A percentile compares a stretch with the other conserved stretches of the same genome.
These are phyloP conservation scores for Henicopernis longicauda DNA, from an alignment of 2,113 vertebrate genomes.

Conservation along the genomic window DNA sequence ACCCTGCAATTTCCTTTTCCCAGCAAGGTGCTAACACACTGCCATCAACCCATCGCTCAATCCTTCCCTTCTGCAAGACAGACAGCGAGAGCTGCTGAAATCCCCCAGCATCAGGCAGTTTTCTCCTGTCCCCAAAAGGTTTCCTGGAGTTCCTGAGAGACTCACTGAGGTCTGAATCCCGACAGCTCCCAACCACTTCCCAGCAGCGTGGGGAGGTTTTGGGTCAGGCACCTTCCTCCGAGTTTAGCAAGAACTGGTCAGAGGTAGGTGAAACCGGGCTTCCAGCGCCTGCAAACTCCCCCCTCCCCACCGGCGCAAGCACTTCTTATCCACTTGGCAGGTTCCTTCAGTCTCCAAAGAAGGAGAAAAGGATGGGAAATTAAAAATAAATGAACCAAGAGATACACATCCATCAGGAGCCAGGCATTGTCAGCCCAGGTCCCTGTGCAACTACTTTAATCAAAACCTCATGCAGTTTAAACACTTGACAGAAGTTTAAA, in stretches of 20 bases:
- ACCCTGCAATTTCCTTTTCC: neutral
- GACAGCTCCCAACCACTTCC: neutral
- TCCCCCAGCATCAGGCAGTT: neutral
- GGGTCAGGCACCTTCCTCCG: neutral
- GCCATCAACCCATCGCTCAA: neutral
- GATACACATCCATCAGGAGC: slow-evolving; percentile 57
- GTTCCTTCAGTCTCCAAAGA: slow-evolving; percentile 22
- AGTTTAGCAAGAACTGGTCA: slow-evolving; percentile 32
- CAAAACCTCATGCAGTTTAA: slow-evolving; percentile 46
- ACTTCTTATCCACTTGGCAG: slow-evolving; percentile 39
- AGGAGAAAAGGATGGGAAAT: slow-evolving; percentile 56
- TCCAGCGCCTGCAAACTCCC: neutral
- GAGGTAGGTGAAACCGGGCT: neutral
- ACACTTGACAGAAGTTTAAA: slow-evolving; percentile 26
- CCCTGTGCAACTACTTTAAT: slow-evolving; percentile 46
- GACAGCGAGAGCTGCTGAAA: neutral
- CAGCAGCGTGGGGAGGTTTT: neutral
- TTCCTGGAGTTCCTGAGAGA: neutral
- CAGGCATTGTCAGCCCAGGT: slow-evolving; percentile 43
- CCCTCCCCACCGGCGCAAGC: neutral
- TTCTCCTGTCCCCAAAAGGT: neutral
- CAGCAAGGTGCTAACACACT: neutral
- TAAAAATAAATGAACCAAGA: slow-evolving; percentile 65
- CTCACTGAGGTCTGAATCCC: neutral
- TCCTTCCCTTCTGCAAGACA: neutral